Percentiles rank a stretch among this genome's conserved stretches.
Conservation (phyloP, 2,888 invertebrate species). For the Allolobophora icterica region DNA sequence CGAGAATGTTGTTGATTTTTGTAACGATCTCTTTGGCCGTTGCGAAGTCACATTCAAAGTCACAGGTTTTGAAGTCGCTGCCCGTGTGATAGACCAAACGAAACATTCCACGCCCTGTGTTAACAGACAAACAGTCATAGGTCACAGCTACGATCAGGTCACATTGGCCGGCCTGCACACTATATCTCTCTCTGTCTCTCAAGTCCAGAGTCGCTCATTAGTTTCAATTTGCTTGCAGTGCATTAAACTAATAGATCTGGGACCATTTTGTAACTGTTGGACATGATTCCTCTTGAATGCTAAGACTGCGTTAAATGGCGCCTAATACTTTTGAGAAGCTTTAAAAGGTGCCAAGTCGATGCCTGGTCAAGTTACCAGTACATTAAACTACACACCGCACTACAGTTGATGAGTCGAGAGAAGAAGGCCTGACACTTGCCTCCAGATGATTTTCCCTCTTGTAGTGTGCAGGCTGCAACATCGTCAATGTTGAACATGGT, state of each 20-base stretch:
- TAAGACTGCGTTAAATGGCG: background rate
- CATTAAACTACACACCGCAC: background rate
- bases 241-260: background rate
- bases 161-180: too few species aligned
- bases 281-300: background rate
- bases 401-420: background rate
- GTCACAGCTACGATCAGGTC: too few species aligned
- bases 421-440: background rate
- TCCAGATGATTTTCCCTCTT: constrained; percentile 74
- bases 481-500: constrained; percentile 84
- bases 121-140: background rate
- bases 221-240: background rate
- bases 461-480: constrained; percentile 82
- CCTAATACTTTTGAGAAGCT: background rate
- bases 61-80: constrained; percentile 77
- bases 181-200: too few species aligned
- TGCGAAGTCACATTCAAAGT: constrained; percentile 80
- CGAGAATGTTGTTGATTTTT: constrained; percentile 85
- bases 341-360: too few species aligned
- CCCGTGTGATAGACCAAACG: constrained; percentile 73
- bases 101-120: constrained; percentile 73
- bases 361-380: too few species aligned
- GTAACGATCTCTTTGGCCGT: constrained; percentile 83
- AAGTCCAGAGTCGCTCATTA: background rate
- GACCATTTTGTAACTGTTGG: background rate